Conservation (phyloP, 1,140 invertebrate genomes). For the Campoletis sonorensis region DNA sequence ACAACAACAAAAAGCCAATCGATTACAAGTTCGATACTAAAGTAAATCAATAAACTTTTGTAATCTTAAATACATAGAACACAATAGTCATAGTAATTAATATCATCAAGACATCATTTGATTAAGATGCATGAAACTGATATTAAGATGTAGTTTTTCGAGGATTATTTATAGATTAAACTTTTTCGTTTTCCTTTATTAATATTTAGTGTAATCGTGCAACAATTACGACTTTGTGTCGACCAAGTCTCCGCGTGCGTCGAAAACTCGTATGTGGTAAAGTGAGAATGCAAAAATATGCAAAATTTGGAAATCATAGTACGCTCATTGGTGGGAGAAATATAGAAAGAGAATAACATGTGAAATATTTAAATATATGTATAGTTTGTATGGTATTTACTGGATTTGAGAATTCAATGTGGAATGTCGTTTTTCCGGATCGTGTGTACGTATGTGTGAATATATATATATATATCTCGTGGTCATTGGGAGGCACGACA, state of each 20-base stretch:
- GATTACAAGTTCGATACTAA: too few relatives aligned
- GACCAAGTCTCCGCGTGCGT: not conserved
- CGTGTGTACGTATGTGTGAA: not conserved
- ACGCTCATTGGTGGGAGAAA: constrained; percentile 4
- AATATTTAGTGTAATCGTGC: not conserved
- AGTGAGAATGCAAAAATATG: constrained; percentile 38
- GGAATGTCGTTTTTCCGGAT: constrained; percentile 53
- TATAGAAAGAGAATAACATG: not conserved
- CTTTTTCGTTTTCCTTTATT: not conserved
- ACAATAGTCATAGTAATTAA: too few relatives aligned
- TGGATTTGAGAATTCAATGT: constrained; percentile 46
- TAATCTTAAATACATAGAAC: too few relatives aligned
- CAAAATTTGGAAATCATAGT: constrained; percentile 33
- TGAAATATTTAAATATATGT: not conserved
- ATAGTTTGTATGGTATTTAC: constrained; percentile 33
- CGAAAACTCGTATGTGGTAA: not conserved
- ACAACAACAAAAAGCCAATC: too few relatives aligned
- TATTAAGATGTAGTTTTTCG: too few relatives aligned
- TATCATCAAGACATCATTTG: too few relatives aligned
- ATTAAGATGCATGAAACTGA: not conserved
- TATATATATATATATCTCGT: too few relatives aligned
- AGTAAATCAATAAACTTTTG: too few relatives aligned
- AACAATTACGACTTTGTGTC: not conserved
- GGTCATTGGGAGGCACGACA: constrained; percentile 46
- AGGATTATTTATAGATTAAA: not conserved